Conservation (phyloP, 2,797 vertebrate species). For the Amniataba percoides region DNA sequence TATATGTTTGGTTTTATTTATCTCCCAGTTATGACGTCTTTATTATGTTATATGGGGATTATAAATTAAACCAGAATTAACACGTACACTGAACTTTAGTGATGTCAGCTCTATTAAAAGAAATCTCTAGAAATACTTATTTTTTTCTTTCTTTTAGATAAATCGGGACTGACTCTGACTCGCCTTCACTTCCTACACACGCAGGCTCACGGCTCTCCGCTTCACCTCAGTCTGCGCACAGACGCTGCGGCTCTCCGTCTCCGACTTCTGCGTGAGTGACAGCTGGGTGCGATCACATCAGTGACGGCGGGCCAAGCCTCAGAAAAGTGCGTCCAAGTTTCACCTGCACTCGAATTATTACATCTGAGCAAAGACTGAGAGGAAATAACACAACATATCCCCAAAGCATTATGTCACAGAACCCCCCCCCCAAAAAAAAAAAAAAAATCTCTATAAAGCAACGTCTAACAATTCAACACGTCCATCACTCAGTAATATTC, state of each 20-base stretch:
- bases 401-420: background rate
- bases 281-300: conserved; percentile 30
- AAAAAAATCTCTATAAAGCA: background rate
- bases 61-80: background rate
- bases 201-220: background rate
- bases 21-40: background rate
- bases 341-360: background rate
- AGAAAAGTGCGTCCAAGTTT: conserved; percentile 3
- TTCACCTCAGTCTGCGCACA: too few relatives aligned
- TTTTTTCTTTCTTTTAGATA: background rate
- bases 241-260: too few relatives aligned
- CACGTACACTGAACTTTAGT: background rate
- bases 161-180: background rate
- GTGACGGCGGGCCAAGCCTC: conserved; percentile 35
- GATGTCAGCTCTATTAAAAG: conserved; percentile 2
- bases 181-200: background rate
- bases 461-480: background rate
- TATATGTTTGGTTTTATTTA: background rate
- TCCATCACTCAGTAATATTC: background rate
- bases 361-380: background rate
- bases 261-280: too few relatives aligned
- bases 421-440: too few relatives aligned
- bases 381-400: background rate
- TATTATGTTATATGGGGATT: background rate
- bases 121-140: background rate